Conservation (phyloP, 1,140 invertebrate species). For the Neodiprion pinetum region DNA sequence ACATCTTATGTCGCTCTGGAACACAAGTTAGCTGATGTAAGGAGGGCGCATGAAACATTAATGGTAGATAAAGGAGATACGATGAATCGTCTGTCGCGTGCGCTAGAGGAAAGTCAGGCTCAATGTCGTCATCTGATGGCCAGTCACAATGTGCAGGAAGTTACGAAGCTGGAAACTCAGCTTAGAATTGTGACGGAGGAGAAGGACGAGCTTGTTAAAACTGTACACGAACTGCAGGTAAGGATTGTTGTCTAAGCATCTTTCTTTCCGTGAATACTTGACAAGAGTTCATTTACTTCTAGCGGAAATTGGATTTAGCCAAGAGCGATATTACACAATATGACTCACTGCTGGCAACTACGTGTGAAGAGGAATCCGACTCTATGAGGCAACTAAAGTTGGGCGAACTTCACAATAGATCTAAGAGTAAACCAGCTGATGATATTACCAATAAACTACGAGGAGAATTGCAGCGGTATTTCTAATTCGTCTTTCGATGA, state of each 20-base stretch:
- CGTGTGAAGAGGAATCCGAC: slow-evolving; percentile 50
- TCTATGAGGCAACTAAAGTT: slow-evolving; percentile 54
- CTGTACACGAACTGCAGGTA: slow-evolving; percentile 51
- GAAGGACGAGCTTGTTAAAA: slow-evolving; percentile 48
- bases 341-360: slow-evolving; percentile 41
- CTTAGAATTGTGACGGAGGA: slow-evolving; percentile 47
- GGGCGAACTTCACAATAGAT: slow-evolving; percentile 45
- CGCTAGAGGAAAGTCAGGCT: slow-evolving; percentile 51
- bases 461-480: slow-evolving; percentile 45
- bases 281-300: slow-evolving; percentile 24
- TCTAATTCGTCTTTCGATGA: background rate
- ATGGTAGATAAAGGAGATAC: slow-evolving; percentile 55
- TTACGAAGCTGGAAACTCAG: slow-evolving; percentile 47
- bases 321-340: slow-evolving; percentile 47
- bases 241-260: slow-evolving; percentile 12
- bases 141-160: slow-evolving; percentile 46
- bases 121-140: slow-evolving; percentile 53
- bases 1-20: slow-evolving; percentile 42
- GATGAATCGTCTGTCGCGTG: slow-evolving; percentile 50
- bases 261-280: background rate
- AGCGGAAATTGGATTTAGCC: slow-evolving; percentile 47
- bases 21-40: slow-evolving; percentile 48
- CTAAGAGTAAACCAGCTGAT: slow-evolving; percentile 39
- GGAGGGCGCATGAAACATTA: slow-evolving; percentile 47
- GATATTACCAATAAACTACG: slow-evolving; percentile 49